These are phyloP conservation scores for Xerus rutilus DNA, from an alignment of 2,797 vertebrate genomes.

Conservation along the genomic window DNA sequence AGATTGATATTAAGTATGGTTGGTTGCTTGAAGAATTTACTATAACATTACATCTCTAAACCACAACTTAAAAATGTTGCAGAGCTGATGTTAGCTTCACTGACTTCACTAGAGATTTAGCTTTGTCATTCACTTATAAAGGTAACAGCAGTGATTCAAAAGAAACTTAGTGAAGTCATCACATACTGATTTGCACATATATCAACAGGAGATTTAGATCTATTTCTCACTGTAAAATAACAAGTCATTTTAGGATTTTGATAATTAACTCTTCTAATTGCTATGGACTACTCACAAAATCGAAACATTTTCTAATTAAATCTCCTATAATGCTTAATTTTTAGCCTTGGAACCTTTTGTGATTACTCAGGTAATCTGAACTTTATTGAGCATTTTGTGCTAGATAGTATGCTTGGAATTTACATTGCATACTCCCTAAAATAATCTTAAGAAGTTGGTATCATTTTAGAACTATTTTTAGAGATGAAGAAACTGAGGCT, in stretches of 20 bases:
- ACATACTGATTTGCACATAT: not conserved
- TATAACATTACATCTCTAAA: not conserved
- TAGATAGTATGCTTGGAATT: not conserved
- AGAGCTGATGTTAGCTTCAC: not conserved
- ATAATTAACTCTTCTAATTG: slow-evolving; percentile 28
- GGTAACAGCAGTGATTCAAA: not conserved
- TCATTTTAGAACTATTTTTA: not conserved
- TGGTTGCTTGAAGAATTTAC: not conserved
- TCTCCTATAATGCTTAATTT: not conserved
- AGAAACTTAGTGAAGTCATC: not conserved
- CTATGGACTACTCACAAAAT: slow-evolving; percentile 2
- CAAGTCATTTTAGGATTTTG: not conserved
- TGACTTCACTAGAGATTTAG: not conserved
- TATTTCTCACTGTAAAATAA: not conserved
- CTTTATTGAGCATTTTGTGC: not conserved
- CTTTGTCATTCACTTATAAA: not conserved
- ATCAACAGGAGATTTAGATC: not conserved
- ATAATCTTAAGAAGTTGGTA: not conserved
- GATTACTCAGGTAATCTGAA: not conserved
- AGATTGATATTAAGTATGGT: not conserved
- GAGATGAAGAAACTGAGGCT: not conserved
- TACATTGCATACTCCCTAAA: not conserved
- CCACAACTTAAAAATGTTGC: not conserved
- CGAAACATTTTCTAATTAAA: not conserved
- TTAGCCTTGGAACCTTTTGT: slow-evolving; percentile 17